Evolutionary conservation across 2,888 invertebrate genomes (phyloP), one percentile per base, ranked within the genome.

Genomic region (Ophion slaviceki): DNA sequence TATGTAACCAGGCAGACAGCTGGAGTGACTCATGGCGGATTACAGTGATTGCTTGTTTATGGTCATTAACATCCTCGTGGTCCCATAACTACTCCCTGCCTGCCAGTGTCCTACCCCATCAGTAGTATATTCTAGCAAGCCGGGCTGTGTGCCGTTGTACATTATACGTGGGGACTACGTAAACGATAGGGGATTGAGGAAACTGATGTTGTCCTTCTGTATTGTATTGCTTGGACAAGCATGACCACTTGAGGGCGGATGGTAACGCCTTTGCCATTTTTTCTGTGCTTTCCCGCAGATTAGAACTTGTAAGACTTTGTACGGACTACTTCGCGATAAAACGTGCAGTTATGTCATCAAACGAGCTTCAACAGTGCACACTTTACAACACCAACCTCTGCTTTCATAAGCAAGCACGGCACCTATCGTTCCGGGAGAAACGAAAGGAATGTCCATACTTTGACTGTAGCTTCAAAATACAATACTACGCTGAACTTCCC

Each of bases 11-110:
- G 90, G 89, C 88, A 88, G 93, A 93, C 93, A 93, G 93, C 92
- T 92, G 90, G 93, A 93, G 93, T 93, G 93, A 93, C 93, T 93
- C 93, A 93, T 93, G 91, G 92, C 91, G 93, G 93, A 93, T 93
- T 93, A 93, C 92, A 91, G 92, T 93, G 92, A 93, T 93, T 93
- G 93, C 93, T 93, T 93, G 93, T 93, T 93, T 93, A 93, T 93
- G 93, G 93, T 93, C 93, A 93, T 93, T 93, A 93, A 93, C 93
- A 93, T 93, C 93, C 92, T 93, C 92, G 92, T 91, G 92, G 92
- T 92, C 90, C 92, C 92, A 93, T 93, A 93, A 93, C 93, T 92
- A 91, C 92, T 90, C 90, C 88, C 89, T 90, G 90, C 89, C 80
- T 83, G 77, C 83, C 79, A 89, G 90, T 90, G 91, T 92, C 92